phyloP scores from a whole-genome alignment of 2,888 invertebrate genomes.

The Dermolepida albohirtum region DNA sequence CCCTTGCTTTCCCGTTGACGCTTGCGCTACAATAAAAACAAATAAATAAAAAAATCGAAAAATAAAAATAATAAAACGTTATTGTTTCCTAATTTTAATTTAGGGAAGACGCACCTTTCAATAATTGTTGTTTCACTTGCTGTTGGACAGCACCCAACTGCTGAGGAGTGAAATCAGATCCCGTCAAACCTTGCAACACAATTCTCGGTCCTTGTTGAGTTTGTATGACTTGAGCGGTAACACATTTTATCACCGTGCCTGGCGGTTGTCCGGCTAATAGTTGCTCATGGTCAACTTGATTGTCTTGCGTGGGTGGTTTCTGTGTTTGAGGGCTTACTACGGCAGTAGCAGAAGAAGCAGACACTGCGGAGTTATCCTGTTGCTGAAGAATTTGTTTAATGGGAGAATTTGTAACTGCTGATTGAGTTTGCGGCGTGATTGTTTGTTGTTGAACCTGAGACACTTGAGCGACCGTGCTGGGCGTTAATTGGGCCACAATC shows the following conservation, averaged over 20 bases:
- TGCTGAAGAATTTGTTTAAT: slow-evolving; percentile 46
- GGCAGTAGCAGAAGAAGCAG: slow-evolving; percentile 3
- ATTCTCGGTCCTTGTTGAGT: slow-evolving; percentile 88
- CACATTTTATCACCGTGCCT: slow-evolving; percentile 87
- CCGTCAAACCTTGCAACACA: slow-evolving; percentile 86
- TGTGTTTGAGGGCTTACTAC: slow-evolving; percentile 6
- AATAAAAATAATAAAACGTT: too few relatives aligned
- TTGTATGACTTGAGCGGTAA: slow-evolving; percentile 88
- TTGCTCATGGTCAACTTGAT: slow-evolving; percentile 67
- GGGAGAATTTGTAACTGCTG: slow-evolving; percentile 44
- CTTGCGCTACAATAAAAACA: slow-evolving; percentile 76
- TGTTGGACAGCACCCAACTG: slow-evolving; percentile 87
- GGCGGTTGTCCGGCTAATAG: slow-evolving; percentile 84
- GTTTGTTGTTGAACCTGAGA: slow-evolving; percentile 38
- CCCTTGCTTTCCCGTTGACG: slow-evolving; percentile 86
- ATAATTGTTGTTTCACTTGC: slow-evolving; percentile 88
- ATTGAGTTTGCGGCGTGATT: slow-evolving; percentile 40
- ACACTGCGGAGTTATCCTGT: slow-evolving; percentile 4
- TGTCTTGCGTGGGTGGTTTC: slow-evolving; percentile 45
- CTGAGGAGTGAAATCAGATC: slow-evolving; percentile 84
- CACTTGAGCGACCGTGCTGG: slow-evolving; percentile 56
- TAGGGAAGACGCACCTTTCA: slow-evolving; percentile 76
- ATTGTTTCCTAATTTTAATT: neutral
- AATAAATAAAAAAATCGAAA: neutral
- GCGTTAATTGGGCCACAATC: slow-evolving; percentile 78